These are phyloP conservation scores for Leucophenga maculata DNA, from an alignment of 2,888 invertebrate species.

Conservation along the genomic window DNA sequence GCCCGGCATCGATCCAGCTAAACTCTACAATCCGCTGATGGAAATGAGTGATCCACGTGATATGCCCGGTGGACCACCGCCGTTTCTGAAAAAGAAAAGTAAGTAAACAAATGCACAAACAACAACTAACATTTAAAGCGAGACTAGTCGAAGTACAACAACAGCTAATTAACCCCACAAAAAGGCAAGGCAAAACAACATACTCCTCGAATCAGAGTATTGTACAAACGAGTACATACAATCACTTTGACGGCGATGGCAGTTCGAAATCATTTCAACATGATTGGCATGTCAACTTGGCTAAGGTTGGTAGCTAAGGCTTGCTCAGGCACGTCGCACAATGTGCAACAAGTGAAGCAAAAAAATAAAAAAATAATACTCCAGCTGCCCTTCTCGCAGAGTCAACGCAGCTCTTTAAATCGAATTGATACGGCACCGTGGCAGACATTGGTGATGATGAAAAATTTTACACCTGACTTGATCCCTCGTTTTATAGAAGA, in stretches of 20 bases:
- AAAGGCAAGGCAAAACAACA: slow-evolving; percentile 26
- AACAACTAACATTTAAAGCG: not conserved
- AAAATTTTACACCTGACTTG: slow-evolving; percentile 64
- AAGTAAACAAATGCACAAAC: slow-evolving; percentile 71
- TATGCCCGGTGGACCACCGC: slow-evolving; percentile 78
- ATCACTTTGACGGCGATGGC: slow-evolving; percentile 30
- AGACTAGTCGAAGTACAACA: slow-evolving; percentile 25
- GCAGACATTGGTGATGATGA: slow-evolving; percentile 42
- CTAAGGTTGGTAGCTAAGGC: slow-evolving; percentile 28
- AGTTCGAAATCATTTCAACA: slow-evolving; percentile 50
- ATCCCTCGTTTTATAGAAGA: slow-evolving; percentile 42
- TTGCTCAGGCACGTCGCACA: slow-evolving; percentile 44
- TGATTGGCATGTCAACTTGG: slow-evolving; percentile 59
- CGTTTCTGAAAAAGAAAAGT: slow-evolving; percentile 87
- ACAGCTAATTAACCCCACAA: slow-evolving; percentile 64
- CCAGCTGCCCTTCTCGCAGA: slow-evolving; percentile 13
- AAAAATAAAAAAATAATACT: not conserved
- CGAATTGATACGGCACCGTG: slow-evolving; percentile 28
- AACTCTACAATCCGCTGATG: slow-evolving; percentile 81
- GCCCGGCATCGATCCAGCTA: slow-evolving; percentile 82
- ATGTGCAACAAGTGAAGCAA: slow-evolving; percentile 19
- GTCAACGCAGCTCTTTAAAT: not conserved
- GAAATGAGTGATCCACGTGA: slow-evolving; percentile 82
- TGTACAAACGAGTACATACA: slow-evolving; percentile 18
- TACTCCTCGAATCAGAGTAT: slow-evolving; percentile 14